These are phyloP conservation scores for Nematopogon swammerdamellus DNA, from an alignment of 2,888 invertebrate genomes.

Conservation along the genomic window DNA sequence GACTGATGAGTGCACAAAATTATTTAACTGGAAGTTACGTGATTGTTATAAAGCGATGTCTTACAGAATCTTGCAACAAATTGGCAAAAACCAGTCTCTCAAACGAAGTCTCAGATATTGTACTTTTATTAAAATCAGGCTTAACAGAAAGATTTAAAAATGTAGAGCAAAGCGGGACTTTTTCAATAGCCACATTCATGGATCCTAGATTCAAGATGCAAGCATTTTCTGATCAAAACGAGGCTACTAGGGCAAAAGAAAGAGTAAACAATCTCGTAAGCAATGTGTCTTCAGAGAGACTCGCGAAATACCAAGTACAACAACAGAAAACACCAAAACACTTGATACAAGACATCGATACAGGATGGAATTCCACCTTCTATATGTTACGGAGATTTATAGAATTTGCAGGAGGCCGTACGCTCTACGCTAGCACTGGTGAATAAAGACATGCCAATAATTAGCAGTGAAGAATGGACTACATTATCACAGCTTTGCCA, in stretches of 20 bases:
- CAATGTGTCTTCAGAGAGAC: constrained; percentile 7
- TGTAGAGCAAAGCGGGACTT: constrained; percentile 7
- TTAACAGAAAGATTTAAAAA: constrained; percentile 3
- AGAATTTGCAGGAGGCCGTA: constrained; percentile 5
- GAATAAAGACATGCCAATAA: too few relatives aligned
- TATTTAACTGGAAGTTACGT: neutral
- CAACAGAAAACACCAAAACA: constrained; percentile 5
- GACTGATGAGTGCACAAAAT: neutral
- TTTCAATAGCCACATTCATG: constrained; percentile 7
- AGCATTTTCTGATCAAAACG: constrained; percentile 1
- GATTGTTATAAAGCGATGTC: too few relatives aligned
- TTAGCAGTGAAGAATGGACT: neutral
- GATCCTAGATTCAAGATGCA: constrained; percentile 7
- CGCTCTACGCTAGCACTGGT: too few relatives aligned
- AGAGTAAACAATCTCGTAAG: constrained; percentile 3
- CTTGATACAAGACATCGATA: constrained; percentile 7
- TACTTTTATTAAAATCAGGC: constrained; percentile 4
- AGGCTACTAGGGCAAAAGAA: constrained; percentile 4
- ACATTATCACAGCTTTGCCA: neutral
- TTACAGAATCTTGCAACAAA: too few relatives aligned
- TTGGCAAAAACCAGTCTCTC: too few relatives aligned
- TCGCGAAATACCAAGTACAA: constrained; percentile 5
- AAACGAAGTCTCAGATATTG: neutral
- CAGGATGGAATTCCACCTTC: constrained; percentile 9
- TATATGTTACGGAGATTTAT: constrained; percentile 9